Evolutionary conservation across 2,113 vertebrate species (phyloP).

Genomic region (Poecilia latipinna): DNA sequence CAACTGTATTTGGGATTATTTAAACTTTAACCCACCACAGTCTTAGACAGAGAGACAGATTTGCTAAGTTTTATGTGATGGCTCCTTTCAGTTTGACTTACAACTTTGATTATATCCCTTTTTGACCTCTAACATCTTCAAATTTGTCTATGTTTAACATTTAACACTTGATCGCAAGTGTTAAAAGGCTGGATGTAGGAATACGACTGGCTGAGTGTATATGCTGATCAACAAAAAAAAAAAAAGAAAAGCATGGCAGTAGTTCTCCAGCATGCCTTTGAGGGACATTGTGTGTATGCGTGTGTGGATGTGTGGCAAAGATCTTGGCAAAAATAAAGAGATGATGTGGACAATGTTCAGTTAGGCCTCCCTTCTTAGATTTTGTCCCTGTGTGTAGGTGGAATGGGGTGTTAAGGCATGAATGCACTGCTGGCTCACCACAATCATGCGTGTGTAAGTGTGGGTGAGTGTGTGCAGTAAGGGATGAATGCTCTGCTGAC

Average conservation of each 20-base stretch:
- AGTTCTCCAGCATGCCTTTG: neutral
- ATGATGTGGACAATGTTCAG: constrained; percentile 45
- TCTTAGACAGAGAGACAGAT: neutral
- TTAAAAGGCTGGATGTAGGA: neutral
- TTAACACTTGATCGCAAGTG: too few relatives aligned
- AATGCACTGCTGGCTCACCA: constrained; percentile 39
- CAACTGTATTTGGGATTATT: neutral
- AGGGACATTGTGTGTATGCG: constrained; percentile 3
- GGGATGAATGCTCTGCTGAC: constrained; percentile 62
- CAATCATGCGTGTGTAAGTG: constrained; percentile 16
- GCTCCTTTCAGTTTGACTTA: neutral
- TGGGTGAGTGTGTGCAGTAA: constrained; percentile 23
- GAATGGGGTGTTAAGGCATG: constrained; percentile 29
- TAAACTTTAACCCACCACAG: neutral
- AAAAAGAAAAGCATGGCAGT: constrained; percentile 13
- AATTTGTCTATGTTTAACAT: too few relatives aligned
- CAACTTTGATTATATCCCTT: neutral
- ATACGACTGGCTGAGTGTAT: neutral
- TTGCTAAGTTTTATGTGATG: neutral
- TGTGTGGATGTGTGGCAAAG: neutral
- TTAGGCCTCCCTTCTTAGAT: constrained; percentile 35
- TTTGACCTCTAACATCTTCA: neutral
- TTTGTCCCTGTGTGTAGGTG: constrained; percentile 2
- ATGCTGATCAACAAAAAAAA: neutral
- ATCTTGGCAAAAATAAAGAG: constrained; percentile 37